A percentile compares a stretch with the other conserved stretches of the same genome.
Conservation (phyloP, 2,888 invertebrate species). For the Acheta domesticus region DNA sequence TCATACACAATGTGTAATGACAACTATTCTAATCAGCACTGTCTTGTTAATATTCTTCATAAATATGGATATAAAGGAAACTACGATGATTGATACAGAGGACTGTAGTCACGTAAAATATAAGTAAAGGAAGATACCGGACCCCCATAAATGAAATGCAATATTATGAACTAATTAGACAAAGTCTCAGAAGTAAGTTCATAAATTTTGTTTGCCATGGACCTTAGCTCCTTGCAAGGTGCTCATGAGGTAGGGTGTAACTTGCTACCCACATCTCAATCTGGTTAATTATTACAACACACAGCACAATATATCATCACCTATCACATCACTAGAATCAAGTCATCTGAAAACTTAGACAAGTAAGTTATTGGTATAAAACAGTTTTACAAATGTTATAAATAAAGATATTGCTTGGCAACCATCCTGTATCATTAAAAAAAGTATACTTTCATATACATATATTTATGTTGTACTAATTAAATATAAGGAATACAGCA, state of each 20-base stretch:
- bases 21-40: constrained; percentile 18
- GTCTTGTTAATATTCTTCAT: background rate
- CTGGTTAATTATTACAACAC: constrained; percentile 25
- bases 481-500: constrained; percentile 27
- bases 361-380: background rate
- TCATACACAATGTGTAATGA: constrained; percentile 2
- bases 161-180: constrained; percentile 25
- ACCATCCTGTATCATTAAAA: constrained; percentile 21
- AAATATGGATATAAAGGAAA: background rate
- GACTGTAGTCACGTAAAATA: background rate
- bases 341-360: background rate
- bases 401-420: constrained; percentile 30
- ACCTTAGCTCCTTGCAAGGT: too few species aligned
- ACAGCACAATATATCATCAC: background rate
- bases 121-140: constrained; percentile 11
- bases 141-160: constrained; percentile 22
- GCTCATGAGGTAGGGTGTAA: background rate
- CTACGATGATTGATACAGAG: background rate
- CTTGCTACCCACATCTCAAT: constrained; percentile 23
- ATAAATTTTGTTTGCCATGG: background rate
- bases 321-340: constrained; percentile 9
- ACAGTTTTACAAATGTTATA: background rate
- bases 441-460: constrained; percentile 25
- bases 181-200: constrained; percentile 20
- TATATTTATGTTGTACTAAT: constrained; percentile 25